Conservation (phyloP, 1,140 invertebrate species). For the Yoshiicerus persimilis region DNA sequence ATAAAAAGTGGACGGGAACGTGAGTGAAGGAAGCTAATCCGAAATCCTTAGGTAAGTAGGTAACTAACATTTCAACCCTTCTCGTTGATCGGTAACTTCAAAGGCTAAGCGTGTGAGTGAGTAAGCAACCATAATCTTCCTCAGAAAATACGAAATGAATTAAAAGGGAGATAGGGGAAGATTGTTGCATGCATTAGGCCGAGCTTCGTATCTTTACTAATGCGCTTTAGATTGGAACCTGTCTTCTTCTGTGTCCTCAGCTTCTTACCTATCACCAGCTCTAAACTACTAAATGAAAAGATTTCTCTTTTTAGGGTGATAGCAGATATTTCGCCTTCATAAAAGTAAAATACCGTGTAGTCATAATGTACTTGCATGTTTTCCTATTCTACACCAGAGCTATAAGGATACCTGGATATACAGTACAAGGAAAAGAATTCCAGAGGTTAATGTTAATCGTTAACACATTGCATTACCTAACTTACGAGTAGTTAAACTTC, state of each 20-base stretch:
- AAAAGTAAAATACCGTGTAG: background rate
- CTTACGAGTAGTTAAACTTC: background rate
- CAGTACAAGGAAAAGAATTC: background rate
- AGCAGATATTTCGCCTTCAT: background rate
- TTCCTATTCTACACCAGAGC: background rate
- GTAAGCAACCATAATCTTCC: background rate
- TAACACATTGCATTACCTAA: background rate
- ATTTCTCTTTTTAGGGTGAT: background rate
- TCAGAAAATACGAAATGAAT: background rate
- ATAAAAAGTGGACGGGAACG: background rate
- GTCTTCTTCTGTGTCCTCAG: background rate
- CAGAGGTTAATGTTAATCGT: background rate
- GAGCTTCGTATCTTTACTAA: background rate
- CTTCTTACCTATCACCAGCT: background rate
- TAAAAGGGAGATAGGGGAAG: background rate
- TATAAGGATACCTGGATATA: too few species aligned
- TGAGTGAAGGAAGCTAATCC: background rate
- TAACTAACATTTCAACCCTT: background rate
- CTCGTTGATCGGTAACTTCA: slow-evolving; percentile 3
- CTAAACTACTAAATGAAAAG: background rate
- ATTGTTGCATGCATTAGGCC: background rate
- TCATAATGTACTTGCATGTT: background rate
- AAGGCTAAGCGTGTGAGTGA: background rate
- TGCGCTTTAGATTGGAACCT: background rate
- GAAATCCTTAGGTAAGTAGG: background rate